A percentile compares a stretch with the other conserved stretches of the same genome.
phyloP scores from a whole-genome alignment of 2,113 vertebrate species.

The Ptychochromis oligacanthus region DNA sequence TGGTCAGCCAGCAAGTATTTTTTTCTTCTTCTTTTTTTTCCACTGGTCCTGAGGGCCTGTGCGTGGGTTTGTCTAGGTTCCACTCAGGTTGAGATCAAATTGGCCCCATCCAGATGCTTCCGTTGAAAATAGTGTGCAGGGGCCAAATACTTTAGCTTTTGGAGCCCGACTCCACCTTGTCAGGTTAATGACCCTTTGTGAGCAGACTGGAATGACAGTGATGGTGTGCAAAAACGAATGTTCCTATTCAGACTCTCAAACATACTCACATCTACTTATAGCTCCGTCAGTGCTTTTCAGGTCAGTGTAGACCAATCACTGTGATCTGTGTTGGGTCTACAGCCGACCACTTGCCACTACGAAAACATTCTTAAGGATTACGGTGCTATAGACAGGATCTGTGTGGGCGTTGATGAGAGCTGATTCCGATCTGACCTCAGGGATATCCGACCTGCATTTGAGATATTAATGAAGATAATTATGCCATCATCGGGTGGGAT shows the following conservation, averaged over 20 bases:
- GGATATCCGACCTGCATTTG: constrained; percentile 44
- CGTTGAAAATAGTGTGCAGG: constrained; percentile 73
- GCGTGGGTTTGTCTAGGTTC: constrained; percentile 75
- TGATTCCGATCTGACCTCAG: constrained; percentile 47
- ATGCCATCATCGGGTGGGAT: constrained; percentile 37
- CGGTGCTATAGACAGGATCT: constrained; percentile 31
- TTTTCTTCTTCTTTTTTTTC: neutral
- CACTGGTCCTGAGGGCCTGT: constrained; percentile 54
- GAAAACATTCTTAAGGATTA: constrained; percentile 70
- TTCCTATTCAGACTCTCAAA: constrained; percentile 25
- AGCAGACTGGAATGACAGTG: constrained; percentile 47
- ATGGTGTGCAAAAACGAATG: constrained; percentile 54
- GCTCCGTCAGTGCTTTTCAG: constrained; percentile 51
- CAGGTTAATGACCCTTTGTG: constrained; percentile 75
- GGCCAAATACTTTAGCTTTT: constrained; percentile 65
- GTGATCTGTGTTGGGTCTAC: constrained; percentile 31
- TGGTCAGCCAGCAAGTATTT: constrained; percentile 70
- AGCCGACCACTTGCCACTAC: constrained; percentile 41
- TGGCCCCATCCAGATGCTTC: constrained; percentile 83
- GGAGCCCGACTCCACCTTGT: constrained; percentile 66
- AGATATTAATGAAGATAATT: constrained; percentile 66
- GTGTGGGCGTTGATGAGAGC: constrained; percentile 53
- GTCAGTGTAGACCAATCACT: constrained; percentile 57
- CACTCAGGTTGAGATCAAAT: constrained; percentile 80
- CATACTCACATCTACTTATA: constrained; percentile 35